phyloP scores from a whole-genome alignment of 2,113 vertebrate species.

The Amblyopsis rosae region DNA sequence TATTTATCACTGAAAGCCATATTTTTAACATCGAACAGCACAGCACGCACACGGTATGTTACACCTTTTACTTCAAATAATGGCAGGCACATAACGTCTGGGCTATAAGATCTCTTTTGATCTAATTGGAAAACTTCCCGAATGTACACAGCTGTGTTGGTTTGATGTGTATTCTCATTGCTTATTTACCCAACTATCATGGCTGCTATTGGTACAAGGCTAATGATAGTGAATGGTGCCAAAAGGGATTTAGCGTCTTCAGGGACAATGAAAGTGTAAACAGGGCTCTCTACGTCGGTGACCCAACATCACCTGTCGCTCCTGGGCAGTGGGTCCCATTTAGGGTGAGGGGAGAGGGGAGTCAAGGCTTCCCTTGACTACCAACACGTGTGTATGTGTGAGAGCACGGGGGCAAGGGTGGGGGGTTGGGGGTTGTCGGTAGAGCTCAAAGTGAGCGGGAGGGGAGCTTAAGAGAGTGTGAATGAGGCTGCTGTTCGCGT shows the following conservation, averaged over 20 bases:
- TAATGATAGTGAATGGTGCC: not conserved
- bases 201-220: not conserved
- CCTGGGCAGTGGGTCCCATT: slow-evolving; percentile 34
- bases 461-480: slow-evolving; percentile 33
- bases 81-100: no score
- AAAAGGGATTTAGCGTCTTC: not conserved
- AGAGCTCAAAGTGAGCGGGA: slow-evolving; percentile 39
- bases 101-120: no score
- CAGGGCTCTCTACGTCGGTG: slow-evolving; percentile 11
- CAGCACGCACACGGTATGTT: no score
- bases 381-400: not conserved
- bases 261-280: slow-evolving; percentile 25
- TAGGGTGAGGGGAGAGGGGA: not conserved
- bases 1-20: no score
- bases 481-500: slow-evolving; percentile 53
- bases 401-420: slow-evolving; percentile 18
- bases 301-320: slow-evolving; percentile 42
- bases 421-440: not conserved
- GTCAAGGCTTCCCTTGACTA: slow-evolving; percentile 1
- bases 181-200: not conserved
- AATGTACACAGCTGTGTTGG: not conserved
- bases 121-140: not conserved
- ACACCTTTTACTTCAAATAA: no score
- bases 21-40: no score
- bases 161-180: not conserved